Percentiles rank a stretch among this genome's conserved stretches.
phyloP scores from a whole-genome alignment of 1,140 invertebrate genomes.

The Drosophila nigrodunni region DNA sequence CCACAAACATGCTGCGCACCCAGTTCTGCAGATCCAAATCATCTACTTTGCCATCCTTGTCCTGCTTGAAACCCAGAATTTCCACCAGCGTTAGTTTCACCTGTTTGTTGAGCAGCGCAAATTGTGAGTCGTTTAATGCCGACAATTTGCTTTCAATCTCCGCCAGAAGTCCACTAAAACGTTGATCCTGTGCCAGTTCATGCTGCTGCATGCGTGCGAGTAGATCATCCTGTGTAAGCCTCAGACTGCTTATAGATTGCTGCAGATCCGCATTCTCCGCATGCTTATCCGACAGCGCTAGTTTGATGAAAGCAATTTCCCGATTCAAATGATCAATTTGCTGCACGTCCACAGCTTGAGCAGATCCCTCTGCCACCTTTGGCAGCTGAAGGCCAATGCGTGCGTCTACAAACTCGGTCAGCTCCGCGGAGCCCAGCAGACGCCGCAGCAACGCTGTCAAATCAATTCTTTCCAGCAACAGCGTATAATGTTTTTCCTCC shows the following conservation, averaged over 20 bases:
- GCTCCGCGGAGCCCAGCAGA: conserved; percentile 54
- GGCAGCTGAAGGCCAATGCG: conserved; percentile 51
- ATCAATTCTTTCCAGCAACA: conserved; percentile 79
- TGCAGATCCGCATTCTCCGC: conserved; percentile 79
- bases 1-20: conserved; percentile 82
- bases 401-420: conserved; percentile 59
- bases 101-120: conserved; percentile 74
- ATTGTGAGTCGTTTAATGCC: conserved; percentile 66
- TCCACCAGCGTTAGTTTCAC: conserved; percentile 77
- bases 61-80: conserved; percentile 77
- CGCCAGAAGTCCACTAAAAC: conserved; percentile 64
- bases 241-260: conserved; percentile 66
- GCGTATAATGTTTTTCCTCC: conserved; percentile 73
- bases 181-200: conserved; percentile 68
- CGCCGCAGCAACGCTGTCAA: conserved; percentile 57
- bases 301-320: conserved; percentile 85
- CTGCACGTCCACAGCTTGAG: conserved; percentile 34
- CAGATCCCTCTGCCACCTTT: conserved; percentile 43
- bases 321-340: conserved; percentile 82
- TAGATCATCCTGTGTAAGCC: conserved; percentile 67
- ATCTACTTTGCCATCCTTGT: conserved; percentile 47
- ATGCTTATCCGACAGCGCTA: conserved; percentile 77
- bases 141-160: conserved; percentile 76
- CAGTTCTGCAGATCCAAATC: conserved; percentile 78
- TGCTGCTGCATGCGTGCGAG: conserved; percentile 65